A percentile compares a stretch with the other conserved stretches of the same genome.
Evolutionary conservation across 2,113 vertebrate species (phyloP).

Genomic region (Lamprologus ornatipinnis): DNA sequence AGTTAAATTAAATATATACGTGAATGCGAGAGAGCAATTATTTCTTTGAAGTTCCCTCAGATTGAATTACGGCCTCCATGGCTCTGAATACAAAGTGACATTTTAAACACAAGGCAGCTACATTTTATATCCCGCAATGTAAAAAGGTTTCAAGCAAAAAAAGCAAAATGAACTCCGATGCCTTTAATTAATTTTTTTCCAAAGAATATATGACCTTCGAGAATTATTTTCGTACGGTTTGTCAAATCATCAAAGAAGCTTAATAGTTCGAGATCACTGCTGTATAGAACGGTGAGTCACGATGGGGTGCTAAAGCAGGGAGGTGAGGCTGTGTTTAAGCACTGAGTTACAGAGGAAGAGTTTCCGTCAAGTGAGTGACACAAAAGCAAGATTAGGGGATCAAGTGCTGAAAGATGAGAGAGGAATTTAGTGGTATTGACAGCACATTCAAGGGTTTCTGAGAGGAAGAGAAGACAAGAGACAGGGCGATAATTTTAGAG

Average conservation of each 20-base stretch:
- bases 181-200: background rate
- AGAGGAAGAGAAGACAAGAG: conserved; percentile 40
- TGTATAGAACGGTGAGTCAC: background rate
- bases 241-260: background rate
- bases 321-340: conserved; percentile 19
- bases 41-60: background rate
- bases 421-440: conserved; percentile 55
- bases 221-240: background rate
- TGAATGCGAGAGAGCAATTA: background rate
- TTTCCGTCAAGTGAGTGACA: conserved; percentile 49
- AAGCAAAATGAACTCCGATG: background rate
- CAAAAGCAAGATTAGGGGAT: conserved; percentile 59
- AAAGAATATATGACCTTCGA: background rate
- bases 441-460: conserved; percentile 42
- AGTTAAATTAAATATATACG: background rate
- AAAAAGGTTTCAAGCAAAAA: background rate
- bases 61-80: background rate
- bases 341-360: conserved; percentile 29
- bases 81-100: background rate
- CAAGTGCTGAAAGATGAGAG: conserved; percentile 48
- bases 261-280: background rate
- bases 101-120: background rate
- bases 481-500: conserved; percentile 48
- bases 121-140: background rate
- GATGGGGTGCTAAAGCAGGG: background rate